Percentiles rank a stretch among this genome's conserved stretches.
These are phyloP conservation scores for Australoheros scitulus DNA, from an alignment of 2,113 vertebrate genomes.

Conservation along the genomic window DNA sequence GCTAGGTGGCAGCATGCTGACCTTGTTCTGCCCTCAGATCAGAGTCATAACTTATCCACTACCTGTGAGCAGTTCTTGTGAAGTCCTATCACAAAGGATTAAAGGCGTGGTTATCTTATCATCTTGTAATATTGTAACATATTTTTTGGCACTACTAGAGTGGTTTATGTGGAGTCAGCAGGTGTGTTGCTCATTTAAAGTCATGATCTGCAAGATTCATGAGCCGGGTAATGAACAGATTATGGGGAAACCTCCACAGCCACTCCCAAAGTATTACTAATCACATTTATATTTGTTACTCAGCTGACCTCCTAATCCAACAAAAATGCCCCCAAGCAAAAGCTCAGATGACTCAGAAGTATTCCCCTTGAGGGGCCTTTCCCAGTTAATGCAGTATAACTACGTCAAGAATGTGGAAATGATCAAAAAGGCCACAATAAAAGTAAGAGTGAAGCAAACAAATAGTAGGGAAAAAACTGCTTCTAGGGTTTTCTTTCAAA, in stretches of 20 bases:
- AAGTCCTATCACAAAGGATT: conserved; percentile 48
- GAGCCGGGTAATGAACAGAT: not conserved
- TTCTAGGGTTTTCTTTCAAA: not conserved
- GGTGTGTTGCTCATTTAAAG: not conserved
- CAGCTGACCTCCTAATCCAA: not conserved
- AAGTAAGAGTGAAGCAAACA: conserved; percentile 7
- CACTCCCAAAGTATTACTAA: not conserved
- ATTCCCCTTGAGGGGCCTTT: not conserved
- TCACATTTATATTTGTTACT: not conserved
- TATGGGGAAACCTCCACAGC: not conserved
- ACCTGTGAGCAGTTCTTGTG: not conserved
- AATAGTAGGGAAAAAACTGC: not conserved
- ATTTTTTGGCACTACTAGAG: not conserved
- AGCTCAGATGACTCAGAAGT: conserved; percentile 17
- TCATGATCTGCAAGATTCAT: not conserved
- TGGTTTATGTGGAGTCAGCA: conserved; percentile 13
- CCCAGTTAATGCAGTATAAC: not conserved
- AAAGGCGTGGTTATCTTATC: conserved; percentile 20
- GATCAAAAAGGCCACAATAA: not conserved
- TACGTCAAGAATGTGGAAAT: not conserved
- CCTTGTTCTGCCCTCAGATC: conserved; percentile 53
- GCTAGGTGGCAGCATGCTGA: conserved; percentile 45
- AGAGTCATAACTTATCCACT: not conserved
- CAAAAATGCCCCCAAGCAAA: not conserved
- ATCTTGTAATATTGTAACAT: conserved; percentile 1